Evolutionary conservation across 2,797 vertebrate species (phyloP), one percentile per base, ranked within the genome.

Genomic region (Podarcis lilfordi): DNA sequence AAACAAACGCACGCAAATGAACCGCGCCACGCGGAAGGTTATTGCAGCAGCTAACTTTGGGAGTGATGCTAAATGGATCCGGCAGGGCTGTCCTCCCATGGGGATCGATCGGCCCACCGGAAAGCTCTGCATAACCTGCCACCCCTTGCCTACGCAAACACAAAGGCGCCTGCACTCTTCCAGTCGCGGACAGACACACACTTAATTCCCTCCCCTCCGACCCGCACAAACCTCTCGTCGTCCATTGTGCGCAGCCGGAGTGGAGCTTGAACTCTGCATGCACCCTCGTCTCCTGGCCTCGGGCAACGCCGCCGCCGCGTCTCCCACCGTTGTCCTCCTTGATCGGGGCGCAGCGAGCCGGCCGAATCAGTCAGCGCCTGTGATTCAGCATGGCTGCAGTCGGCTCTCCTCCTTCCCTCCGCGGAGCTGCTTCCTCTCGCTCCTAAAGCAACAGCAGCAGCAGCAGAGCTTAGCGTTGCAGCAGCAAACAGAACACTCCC

Each of bases 221-320:
- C 68, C 89, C 76, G 83, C 45, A 93, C 96, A 84, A 86, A 97
- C 97, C 97, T 97, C 94, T 97, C 96, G 82, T 95, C 94, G 91
- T 97, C 97, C 97, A 97, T 96, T 3, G 95, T 93, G 92, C 85
- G 92, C 94, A 83, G 94, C 95, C 94, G 92, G 87, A 17, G 75
- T 85, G 88, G 85, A 76, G 88, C 90, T 76, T 78, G 91, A 90
- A 83, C 91, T 89, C 84, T 81, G 93, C 93, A 72, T 88, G 85
- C 85, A 89, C 87, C 83, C 25, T 0, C 75, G 77, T 50, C 89
- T 90, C 85, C 80, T 74, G 89, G 45, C 71, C 86, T 19, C 91
- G 84, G 69, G 91, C 72, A 72, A 10, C 1, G 61, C 50, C 1
- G 61, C 50, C 4, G 71, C 82, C 43, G 78, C 68, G 21, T 15